Base-by-base conservation (phyloP, 2,797 vertebrate species). In the Agapornis canus region DNA sequence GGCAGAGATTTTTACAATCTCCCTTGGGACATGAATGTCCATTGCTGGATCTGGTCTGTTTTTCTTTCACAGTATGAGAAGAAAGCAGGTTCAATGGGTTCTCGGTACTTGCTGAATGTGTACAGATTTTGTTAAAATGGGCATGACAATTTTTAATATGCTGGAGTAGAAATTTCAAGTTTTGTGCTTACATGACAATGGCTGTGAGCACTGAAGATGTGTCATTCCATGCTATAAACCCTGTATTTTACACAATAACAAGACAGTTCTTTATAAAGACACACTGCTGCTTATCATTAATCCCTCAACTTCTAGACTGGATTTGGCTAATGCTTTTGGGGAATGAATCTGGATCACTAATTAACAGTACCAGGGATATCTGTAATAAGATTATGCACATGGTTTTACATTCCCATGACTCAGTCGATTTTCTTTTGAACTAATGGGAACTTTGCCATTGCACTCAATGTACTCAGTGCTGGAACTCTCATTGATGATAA, bases 261-360 rank as follows among this genome's bases (percentile, higher is more conserved):
- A 61, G 82, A 49, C 39, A 81, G 61, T 26, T 64, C 51, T 78
- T 84, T n/a, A 66, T 48, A 83, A 94, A 83, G 80, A 66, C 61
- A 47, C 54, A 6, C 42, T 89, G 43, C 82, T 86, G 42, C 84
- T 92, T 92, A 96, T 91, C 76, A 79, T 69, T 97, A 96, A 95
- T 96, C 82, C 87, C n/a, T 64, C 85, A 83, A 5, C 73, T 91
- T 91, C 82, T 90, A 83, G 59, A 49, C 37, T 76, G 87, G 93
- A 92, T 96, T 96, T 92, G 52, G 73, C 84, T 96, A 96, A 94
- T 94, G 85, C 92, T 91, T 92, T 59, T 63, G 77, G 92, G 37
- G 82, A 84, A 86, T 90, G 56, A 93, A 91, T 79, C 65, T 90
- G 82, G 89, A 84, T 95, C 82, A 88, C 88, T 96, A 95, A 96